A percentile compares a stretch with the other conserved stretches of the same genome.
Conservation (phyloP, 1,140 invertebrate species). For the Drosophila kanapiae region DNA sequence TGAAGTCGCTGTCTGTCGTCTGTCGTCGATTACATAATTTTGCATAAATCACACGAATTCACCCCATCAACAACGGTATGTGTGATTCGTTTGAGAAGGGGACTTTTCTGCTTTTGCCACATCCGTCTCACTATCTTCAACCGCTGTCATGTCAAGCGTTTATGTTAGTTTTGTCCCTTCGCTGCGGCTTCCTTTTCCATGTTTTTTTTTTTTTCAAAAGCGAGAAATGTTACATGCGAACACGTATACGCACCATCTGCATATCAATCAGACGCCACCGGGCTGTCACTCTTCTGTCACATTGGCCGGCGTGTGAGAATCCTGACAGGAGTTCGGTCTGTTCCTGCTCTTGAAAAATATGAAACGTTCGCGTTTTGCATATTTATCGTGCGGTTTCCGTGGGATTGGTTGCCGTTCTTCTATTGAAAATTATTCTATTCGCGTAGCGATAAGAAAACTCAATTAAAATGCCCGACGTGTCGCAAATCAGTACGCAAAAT, state of each 20-base stretch:
- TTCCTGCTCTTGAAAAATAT: conserved; percentile 63
- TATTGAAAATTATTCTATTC: conserved; percentile 66
- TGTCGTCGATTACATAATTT: conserved; percentile 46
- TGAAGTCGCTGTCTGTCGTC: conserved; percentile 19
- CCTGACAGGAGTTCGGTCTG: conserved; percentile 23
- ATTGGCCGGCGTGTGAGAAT: conserved; percentile 65
- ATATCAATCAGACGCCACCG: conserved; percentile 76
- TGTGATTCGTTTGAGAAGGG: conserved; percentile 27
- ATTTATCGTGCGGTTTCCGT: conserved; percentile 68
- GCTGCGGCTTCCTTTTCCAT: conserved; percentile 11
- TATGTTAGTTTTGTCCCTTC: conserved; percentile 39
- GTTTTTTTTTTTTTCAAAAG: conserved; percentile 22
- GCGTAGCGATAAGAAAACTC: conserved; percentile 66
- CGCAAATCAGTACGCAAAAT: conserved; percentile 67
- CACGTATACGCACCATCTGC: conserved; percentile 61
- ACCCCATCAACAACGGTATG: conserved; percentile 5
- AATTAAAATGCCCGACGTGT: conserved; percentile 76
- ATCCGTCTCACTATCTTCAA: conserved; percentile 53
- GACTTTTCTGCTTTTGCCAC: conserved; percentile 22
- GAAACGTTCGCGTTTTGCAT: conserved; percentile 75
- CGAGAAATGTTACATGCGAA: conserved; percentile 16
- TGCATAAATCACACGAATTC: conserved; percentile 55
- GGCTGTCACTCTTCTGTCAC: conserved; percentile 73
- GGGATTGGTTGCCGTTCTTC: no score
- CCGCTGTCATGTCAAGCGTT: conserved; percentile 42